Evolutionary conservation across 30 jellyfish, hydroid and myxozoan genomes (phyloP).

Genomic region (Turritopsis rubra): DNA sequence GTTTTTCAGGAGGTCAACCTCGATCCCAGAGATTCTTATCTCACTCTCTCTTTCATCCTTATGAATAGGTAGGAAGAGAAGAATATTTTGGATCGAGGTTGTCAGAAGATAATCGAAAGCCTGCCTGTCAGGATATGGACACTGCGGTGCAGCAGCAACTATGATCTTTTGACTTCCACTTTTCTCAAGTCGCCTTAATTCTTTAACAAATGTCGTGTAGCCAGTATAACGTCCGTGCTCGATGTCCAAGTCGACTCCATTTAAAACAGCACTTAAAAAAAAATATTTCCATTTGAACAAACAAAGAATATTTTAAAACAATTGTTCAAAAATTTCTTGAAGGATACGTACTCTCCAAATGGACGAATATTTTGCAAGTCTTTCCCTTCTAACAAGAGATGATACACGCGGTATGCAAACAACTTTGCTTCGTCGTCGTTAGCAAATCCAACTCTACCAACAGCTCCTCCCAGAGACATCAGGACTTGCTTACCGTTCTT

Average conservation of each 20-base stretch:
- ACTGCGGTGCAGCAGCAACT: conserved; percentile 98
- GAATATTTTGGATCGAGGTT: too few relatives aligned
- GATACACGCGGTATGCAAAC: conserved; percentile 79
- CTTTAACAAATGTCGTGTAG: conserved; percentile 83
- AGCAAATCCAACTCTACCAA: conserved; percentile 85
- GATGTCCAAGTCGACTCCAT: conserved; percentile 93
- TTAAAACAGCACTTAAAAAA: conserved; percentile 74
- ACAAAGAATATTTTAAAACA: not conserved
- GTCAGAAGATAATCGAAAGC: too few relatives aligned
- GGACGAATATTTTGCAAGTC: conserved; percentile 64
- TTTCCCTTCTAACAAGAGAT: conserved; percentile 73
- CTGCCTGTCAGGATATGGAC: conserved; percentile 95
- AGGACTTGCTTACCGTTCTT: conserved; percentile 76
- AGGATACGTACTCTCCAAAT: conserved; percentile 67
- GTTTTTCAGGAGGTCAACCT: too few relatives aligned
- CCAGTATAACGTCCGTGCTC: conserved; percentile 88
- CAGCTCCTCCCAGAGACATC: conserved; percentile 97
- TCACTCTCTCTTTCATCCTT: too few relatives aligned
- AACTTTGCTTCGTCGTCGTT: conserved; percentile 65
- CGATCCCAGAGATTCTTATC: too few relatives aligned
- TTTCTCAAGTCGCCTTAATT: conserved; percentile 59
- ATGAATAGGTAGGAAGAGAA: too few relatives aligned
- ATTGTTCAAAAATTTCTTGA: too few relatives aligned
- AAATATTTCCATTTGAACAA: not conserved
- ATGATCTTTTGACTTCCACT: conserved; percentile 65